phyloP scores from a whole-genome alignment of 2,888 invertebrate genomes.

The Nasonovia ribisnigri region DNA sequence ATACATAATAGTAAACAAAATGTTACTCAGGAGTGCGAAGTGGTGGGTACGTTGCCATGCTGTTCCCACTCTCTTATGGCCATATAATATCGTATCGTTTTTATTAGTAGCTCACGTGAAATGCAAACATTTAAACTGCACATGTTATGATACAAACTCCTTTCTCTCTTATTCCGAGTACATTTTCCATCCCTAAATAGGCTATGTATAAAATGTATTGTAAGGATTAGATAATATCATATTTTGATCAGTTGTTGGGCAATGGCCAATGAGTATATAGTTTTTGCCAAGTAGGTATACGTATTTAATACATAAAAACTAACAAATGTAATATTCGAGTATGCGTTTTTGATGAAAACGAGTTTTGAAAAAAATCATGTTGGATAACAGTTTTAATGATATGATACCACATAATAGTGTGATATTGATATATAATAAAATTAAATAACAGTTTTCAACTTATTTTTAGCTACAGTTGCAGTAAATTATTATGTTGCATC shows the following conservation, averaged over 20 bases:
- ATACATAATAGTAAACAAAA: conserved; percentile 64
- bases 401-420: not conserved
- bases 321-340: not conserved
- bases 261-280: not conserved
- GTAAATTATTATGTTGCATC: not conserved
- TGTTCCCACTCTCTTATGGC: conserved; percentile 58
- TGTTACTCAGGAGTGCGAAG: conserved; percentile 52
- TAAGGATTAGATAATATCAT: conserved; percentile 9
- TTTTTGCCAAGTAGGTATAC: not conserved
- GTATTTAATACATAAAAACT: not conserved
- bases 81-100: conserved; percentile 46
- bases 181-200: conserved; percentile 46
- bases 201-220: conserved; percentile 1
- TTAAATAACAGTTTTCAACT: not conserved
- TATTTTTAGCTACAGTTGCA: not conserved
- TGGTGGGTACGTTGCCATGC: conserved; percentile 57
- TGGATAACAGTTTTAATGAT: conserved; percentile 4
- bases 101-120: conserved; percentile 11
- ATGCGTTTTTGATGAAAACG: not conserved
- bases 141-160: conserved; percentile 31
- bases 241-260: not conserved
- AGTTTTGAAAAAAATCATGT: not conserved
- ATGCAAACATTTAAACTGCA: conserved; percentile 30
- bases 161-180: conserved; percentile 47
- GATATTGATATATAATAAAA: not conserved